Evolutionary conservation across 2,113 vertebrate species (phyloP), one percentile per base, ranked within the genome.

Genomic region (Panthera tigris): DNA sequence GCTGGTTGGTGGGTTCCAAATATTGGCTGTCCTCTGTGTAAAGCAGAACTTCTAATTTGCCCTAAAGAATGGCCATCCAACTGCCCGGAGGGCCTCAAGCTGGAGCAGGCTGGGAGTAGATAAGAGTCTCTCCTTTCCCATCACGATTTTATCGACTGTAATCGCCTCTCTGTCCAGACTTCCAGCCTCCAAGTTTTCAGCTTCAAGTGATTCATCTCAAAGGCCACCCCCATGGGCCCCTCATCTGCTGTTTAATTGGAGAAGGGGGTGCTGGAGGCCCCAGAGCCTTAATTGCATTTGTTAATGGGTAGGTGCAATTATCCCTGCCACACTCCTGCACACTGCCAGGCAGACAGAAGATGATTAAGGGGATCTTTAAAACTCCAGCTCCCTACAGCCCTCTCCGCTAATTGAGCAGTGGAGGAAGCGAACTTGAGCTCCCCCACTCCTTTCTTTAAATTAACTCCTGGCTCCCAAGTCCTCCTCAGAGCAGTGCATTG

Each of bases 381-480:
- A 85, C 78, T 69, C 91, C 27, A 94, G 92, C 80, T 97, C 92
- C 85, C 97, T 57, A 71, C 61, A 92, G 94, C 55, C 81, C 73
- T 94, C 41, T 74, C 89, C 1, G 5, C 97, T 95, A 78, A 96
- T 16, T 78, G 86, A 96, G 93, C 91, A 84, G 88, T 7, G 82
- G 21, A 94, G 36, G 76, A 96, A 93, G 91, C 3, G 1, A 33
- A 63, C 18, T 78, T 45, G 95, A 95, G 86, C 74, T 93, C 89
- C 73, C 91, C 57, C 45, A 48, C n/a, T 93, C 91, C 97, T 97
- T 96, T 93, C 97, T 97, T 95, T 87, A 97, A 98, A 97, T 81
- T 65, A 92, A 93, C 92, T 80, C 89, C 97, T 96, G 97, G 55
- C 96, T 98, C 86, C 25, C 48, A 76, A 82, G 80, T 92, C 84